Evolutionary conservation across 2,888 invertebrate genomes (phyloP), one percentile per base, ranked within the genome.

Genomic region (Parelbella ahira): DNA sequence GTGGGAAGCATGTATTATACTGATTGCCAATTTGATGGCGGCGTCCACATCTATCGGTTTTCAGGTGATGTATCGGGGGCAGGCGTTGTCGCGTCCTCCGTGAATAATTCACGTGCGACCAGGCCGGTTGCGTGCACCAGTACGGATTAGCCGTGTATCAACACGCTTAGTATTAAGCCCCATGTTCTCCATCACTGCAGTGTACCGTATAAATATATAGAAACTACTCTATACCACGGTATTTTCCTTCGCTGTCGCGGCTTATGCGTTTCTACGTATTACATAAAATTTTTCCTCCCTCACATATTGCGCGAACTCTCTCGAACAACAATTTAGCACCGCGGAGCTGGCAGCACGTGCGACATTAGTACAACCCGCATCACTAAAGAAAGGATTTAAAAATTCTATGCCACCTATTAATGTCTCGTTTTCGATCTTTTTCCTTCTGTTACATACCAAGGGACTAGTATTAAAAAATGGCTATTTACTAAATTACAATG

Each of bases 101-200:
- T 38, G 38, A 38, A 38, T 30, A 24, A 38, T 38, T 38, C 23
- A 38, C 38, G 30, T 38, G 38, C 30, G 38, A 30, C 24, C 30
- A 24, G 30, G 13, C 18, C 30, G 24, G 30, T 19, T 29, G 30
- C 29, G 38, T 24, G 30, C 8, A n/a, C 28, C 11, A 4, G 13
- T 23, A 6, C 24, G 38, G 25, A 38, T 38, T 38, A 38, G 13
- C 20, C n/a, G 13, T 15, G 20, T 21, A 18, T 29, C 37, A 23
- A 28, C 18, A 12, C 24, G 7, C 8, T 39, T 8, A 18, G 24
- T 11, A 28, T 20, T 12, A 10, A 27, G 13, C 12, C 5, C 2
- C 5, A 12, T 6, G 8, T 21, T 21, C n/a, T 13, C 9, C 23
- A 11, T 7, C n/a, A 9, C 10, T 37, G 21, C 20, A 25, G 4